Evolutionary conservation across 2,797 vertebrate species (phyloP).

Genomic region (Syncerus caffer): DNA sequence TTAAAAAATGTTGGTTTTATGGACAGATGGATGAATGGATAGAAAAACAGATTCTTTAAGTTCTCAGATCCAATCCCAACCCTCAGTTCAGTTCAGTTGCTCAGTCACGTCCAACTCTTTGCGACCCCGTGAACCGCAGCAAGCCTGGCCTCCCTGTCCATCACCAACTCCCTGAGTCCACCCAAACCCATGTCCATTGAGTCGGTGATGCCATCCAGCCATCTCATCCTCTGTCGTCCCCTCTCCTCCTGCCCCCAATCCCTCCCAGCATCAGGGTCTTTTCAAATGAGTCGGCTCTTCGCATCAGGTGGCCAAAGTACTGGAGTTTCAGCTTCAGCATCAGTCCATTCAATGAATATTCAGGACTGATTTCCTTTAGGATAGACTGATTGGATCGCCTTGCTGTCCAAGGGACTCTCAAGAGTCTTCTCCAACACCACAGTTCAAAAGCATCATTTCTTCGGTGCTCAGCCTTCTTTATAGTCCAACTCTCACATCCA

Average conservation of each 20-base stretch:
- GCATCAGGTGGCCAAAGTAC: not conserved
- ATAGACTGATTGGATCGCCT: not conserved
- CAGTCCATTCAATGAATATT: not conserved
- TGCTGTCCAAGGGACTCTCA: not conserved
- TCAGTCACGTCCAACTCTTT: not conserved
- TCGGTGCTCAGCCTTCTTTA: not conserved
- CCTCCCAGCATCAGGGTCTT: not conserved
- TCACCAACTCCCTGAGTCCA: not conserved
- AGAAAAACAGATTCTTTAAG: not conserved
- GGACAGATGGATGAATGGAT: not conserved
- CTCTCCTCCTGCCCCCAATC: not conserved
- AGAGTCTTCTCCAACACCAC: not conserved
- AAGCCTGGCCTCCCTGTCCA: not conserved
- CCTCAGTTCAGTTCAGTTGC: not conserved
- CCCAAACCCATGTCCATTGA: not conserved
- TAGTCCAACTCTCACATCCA: not conserved
- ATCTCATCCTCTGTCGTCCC: not conserved
- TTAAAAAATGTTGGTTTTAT: not conserved
- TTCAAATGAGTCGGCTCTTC: not conserved
- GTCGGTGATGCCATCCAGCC: not conserved
- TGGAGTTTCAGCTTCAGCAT: not conserved
- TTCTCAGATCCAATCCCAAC: not conserved
- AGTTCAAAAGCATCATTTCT: not conserved
- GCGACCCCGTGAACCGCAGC: not conserved
- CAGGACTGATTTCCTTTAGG: not conserved